Percentiles rank a stretch among this genome's conserved stretches.
Conservation (phyloP, 1,140 invertebrate genomes). For the Lepidurus apus region DNA sequence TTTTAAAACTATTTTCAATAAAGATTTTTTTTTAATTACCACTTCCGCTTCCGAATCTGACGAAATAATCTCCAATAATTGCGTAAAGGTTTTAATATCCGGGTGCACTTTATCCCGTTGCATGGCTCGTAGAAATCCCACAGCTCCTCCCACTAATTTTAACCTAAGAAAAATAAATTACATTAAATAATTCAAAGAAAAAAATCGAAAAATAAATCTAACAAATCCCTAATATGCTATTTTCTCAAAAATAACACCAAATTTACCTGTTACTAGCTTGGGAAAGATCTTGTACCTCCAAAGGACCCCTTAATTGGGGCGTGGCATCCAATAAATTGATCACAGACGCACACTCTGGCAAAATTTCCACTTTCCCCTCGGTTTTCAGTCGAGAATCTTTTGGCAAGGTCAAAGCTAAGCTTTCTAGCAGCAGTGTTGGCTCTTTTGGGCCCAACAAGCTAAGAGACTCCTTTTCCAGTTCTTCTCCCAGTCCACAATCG, state of each 20-base stretch:
- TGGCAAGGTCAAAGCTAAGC: background rate
- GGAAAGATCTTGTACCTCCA: slow-evolving; percentile 30
- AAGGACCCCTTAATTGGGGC: slow-evolving; percentile 31
- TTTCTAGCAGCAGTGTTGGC: background rate
- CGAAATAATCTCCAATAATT: slow-evolving; percentile 66
- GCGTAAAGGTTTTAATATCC: slow-evolving; percentile 70
- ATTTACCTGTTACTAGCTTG: slow-evolving; percentile 36
- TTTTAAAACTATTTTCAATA: slow-evolving; percentile 12
- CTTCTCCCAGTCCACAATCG: slow-evolving; percentile 69
- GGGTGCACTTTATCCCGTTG: slow-evolving; percentile 57
- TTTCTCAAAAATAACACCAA: background rate
- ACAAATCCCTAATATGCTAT: background rate
- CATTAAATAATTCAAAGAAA: background rate
- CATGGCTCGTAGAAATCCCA: slow-evolving; percentile 70
- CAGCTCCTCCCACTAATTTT: slow-evolving; percentile 69
- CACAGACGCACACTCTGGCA: background rate
- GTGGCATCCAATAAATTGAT: slow-evolving; percentile 32
- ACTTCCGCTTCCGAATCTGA: slow-evolving; percentile 59
- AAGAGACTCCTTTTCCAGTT: slow-evolving; percentile 45
- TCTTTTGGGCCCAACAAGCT: background rate
- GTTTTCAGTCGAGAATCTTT: background rate
- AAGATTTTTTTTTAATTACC: slow-evolving; percentile 37
- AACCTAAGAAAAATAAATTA: slow-evolving; percentile 48
- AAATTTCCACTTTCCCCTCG: background rate
- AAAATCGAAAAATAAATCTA: background rate